phyloP scores from a whole-genome alignment of 2,797 vertebrate species.

The Microhierax caerulescens region DNA sequence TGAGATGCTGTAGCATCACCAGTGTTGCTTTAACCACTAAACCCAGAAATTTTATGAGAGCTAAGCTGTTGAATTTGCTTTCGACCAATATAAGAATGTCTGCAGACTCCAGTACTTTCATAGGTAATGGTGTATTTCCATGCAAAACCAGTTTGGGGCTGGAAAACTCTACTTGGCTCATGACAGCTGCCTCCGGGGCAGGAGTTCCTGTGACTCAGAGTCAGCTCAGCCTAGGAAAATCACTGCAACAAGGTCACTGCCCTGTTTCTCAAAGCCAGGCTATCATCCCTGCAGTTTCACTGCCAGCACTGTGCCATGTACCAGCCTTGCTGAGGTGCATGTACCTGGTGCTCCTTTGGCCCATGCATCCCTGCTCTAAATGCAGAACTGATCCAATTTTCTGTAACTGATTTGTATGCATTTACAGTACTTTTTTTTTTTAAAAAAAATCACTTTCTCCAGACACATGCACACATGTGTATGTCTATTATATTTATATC shows the following conservation, averaged over 20 bases:
- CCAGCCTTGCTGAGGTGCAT: not conserved
- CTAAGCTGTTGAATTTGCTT: not conserved
- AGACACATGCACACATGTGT: not conserved
- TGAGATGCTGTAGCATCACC: not conserved
- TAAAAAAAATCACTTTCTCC: not conserved
- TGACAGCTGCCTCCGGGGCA: not conserved
- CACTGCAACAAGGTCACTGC: not conserved
- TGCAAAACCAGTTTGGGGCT: not conserved
- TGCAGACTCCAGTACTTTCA: not conserved
- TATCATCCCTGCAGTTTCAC: not conserved
- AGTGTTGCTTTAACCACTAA: not conserved
- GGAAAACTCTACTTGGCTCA: not conserved
- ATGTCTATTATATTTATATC: not conserved
- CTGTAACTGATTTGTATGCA: not conserved
- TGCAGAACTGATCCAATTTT: not conserved
- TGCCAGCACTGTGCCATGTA: accelerated
- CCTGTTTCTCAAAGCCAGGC: not conserved
- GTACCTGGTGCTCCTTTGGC: not conserved
- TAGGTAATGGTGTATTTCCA: accelerated
- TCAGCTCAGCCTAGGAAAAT: not conserved
- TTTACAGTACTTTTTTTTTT: not conserved
- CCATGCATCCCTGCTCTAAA: not conserved
- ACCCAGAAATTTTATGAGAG: not conserved
- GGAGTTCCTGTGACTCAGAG: not conserved
- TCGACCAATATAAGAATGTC: not conserved